Evolutionary conservation across 2,113 vertebrate species (phyloP).

Genomic region (Myotis brandtii): DNA sequence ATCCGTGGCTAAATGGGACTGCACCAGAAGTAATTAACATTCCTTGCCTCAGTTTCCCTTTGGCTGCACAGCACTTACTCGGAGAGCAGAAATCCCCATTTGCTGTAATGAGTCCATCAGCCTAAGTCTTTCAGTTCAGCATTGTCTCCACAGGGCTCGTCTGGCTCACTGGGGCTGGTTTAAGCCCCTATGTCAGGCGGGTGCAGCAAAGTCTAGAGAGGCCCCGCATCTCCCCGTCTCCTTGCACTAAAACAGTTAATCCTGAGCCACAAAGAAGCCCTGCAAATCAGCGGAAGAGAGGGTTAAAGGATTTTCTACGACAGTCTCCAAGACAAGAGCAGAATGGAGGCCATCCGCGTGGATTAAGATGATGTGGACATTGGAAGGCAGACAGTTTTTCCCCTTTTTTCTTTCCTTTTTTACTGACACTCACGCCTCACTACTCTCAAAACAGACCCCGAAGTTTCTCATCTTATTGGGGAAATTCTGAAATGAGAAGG

Average conservation of each 20-base stretch:
- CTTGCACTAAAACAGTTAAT: slow-evolving; percentile 68
- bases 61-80: not conserved
- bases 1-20: not conserved
- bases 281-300: not conserved
- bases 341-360: not conserved
- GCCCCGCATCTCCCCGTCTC: not conserved
- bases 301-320: not conserved
- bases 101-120: not conserved
- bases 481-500: not conserved
- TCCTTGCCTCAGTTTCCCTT: slow-evolving; percentile 52
- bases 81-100: not conserved
- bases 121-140: not conserved
- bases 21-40: not conserved
- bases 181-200: not conserved
- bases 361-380: too few species aligned
- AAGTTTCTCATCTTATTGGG: not conserved
- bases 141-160: rapidly evolving
- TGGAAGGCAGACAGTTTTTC: not conserved
- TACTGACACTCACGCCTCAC: not conserved
- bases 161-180: not conserved
- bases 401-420: not conserved
- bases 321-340: not conserved
- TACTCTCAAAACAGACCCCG: not conserved
- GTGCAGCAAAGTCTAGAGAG: not conserved
- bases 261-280: not conserved